A percentile compares a stretch with the other conserved stretches of the same genome.
phyloP scores from a whole-genome alignment of 2,797 vertebrate genomes.

The Rhynchotus rufescens region DNA sequence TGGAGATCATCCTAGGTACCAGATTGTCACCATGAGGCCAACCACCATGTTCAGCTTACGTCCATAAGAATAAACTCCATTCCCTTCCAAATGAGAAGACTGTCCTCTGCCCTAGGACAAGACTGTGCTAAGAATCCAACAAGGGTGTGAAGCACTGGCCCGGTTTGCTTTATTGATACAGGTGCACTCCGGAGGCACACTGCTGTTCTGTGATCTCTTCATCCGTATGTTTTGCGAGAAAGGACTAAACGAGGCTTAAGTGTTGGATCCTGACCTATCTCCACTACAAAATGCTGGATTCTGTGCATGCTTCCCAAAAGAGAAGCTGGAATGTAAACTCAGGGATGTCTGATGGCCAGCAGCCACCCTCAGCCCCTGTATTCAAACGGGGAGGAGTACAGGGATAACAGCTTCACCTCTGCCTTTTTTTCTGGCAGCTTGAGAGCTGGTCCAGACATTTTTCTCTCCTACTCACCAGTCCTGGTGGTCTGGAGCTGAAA shows the following conservation, averaged over 20 bases:
- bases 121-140: neutral
- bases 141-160: neutral
- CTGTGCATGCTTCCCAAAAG: neutral
- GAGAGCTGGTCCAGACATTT: neutral
- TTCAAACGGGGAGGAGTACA: fast-evolving
- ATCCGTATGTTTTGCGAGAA: neutral
- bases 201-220: neutral
- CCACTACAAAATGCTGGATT: neutral
- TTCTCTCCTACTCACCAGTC: neutral
- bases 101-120: neutral
- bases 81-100: neutral
- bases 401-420: neutral
- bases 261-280: neutral
- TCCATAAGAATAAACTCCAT: neutral
- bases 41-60: neutral
- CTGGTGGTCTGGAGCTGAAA: conserved; percentile 8
- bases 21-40: neutral
- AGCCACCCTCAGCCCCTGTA: neutral
- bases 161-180: neutral
- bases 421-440: neutral
- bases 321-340: conserved; percentile 6
- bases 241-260: neutral
- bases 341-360: neutral
- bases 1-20: neutral
- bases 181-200: neutral